A percentile compares a stretch with the other conserved stretches of the same genome.
Conservation (phyloP, 1,140 invertebrate genomes). For the Leptinotarsa defecta region DNA sequence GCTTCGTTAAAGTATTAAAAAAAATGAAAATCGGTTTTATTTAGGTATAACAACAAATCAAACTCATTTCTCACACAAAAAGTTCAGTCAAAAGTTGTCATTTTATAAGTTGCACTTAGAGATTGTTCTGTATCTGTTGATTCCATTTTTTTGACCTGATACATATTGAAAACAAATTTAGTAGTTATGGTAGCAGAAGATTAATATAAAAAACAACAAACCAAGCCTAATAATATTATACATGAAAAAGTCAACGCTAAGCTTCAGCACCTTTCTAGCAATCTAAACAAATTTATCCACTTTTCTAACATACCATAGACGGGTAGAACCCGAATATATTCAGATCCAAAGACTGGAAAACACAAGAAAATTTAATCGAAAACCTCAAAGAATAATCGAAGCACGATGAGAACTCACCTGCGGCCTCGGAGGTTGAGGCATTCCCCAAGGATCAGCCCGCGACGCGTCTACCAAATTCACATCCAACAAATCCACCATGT, state of each 20-base stretch:
- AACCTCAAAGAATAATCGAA: background rate
- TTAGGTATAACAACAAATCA: too few species aligned
- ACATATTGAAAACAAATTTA: too few species aligned
- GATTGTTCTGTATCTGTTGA: too few species aligned
- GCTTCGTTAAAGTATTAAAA: too few species aligned
- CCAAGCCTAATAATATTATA: background rate
- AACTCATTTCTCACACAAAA: too few species aligned
- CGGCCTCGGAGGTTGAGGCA: conserved; percentile 58
- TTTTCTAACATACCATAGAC: conserved; percentile 32
- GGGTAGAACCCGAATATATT: conserved; percentile 40
- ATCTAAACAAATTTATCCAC: background rate
- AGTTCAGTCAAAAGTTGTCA: too few species aligned
- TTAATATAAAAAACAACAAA: too few species aligned
- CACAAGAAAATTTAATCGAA: conserved; percentile 9
- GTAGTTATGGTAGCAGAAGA: too few species aligned
- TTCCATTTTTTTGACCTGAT: too few species aligned
- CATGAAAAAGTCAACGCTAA: background rate
- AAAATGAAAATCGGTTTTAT: too few species aligned
- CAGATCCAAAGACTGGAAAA: conserved; percentile 45
- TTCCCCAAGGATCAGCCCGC: conserved; percentile 73
- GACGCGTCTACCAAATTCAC: conserved; percentile 71
- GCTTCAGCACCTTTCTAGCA: background rate
- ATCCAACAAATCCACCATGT: conserved; percentile 81
- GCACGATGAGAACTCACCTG: conserved; percentile 40
- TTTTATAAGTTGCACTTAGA: too few species aligned